Evolutionary conservation across 2,113 vertebrate species (phyloP), one percentile per base, ranked within the genome.

Genomic region (Puffinus mauretanicus): DNA sequence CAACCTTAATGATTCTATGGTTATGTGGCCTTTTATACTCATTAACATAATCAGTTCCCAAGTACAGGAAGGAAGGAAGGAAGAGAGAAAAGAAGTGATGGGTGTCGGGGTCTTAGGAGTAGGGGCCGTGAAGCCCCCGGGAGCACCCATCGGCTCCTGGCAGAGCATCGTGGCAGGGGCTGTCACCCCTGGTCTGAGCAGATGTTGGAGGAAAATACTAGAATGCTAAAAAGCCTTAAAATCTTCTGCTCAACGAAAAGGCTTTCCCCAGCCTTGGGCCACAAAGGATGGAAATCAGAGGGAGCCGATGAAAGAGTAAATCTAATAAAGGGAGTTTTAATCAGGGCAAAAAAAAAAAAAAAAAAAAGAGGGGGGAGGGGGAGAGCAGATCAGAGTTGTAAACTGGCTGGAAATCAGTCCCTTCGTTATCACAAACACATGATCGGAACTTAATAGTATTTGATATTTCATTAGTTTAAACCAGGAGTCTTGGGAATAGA

Each of bases 401-500:
- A 97, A 93, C 94, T 87, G 81, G 44, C 71, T 89, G 86, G 88
- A 82, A 91, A 93, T 89, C 83, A 73, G 76, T 54, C 82, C 79
- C 65, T 60, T 90, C 9, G 0, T 91, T 93, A 97, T 96, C 96
- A 91, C 90, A 92, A 81, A 71, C 94, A 72, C 77, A 82, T 51
- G 52, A 96, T 82, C 17, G 1, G 75, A 86, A 92, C 78, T 95
- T 96, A 92, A 86, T 75, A 91, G 85, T 75, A 70, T 97, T 96
- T 97, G 95, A 97, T 94, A 92, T 97, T 96, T 97, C 90, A 94
- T 92, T 97, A 96, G 95, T 96, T 97, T 95, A 96, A 96, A 84
- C 75, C 47, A 64, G 40, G 36, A 81, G n/a, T 85, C 90, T 72
- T 11, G 65, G 86, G 88, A 95, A 85, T 12, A 80, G 83, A 77